Evolutionary conservation across 2,797 vertebrate species (phyloP), one percentile per base, ranked within the genome.

Genomic region (Masticophis lateralis): DNA sequence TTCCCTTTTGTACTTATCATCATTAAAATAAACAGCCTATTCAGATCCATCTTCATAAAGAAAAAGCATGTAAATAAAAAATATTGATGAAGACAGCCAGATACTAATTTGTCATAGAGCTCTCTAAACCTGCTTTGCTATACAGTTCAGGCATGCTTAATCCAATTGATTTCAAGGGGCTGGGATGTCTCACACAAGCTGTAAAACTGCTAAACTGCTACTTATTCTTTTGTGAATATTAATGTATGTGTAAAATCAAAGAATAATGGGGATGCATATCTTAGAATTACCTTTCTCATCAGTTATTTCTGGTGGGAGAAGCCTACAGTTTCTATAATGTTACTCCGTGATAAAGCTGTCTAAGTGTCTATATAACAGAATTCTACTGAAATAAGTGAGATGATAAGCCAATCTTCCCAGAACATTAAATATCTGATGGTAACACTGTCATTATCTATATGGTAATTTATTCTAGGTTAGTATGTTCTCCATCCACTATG

Each of bases 41-140:
- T 89, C 93, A 92, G 83, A 18, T 55, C 53, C 92, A 90, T 53
- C 10, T 92, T 89, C 91, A n/a, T 86, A 87, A 86, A 79, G 89
- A 93, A 96, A 93, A 37, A 69, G 32, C 88, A 37, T 47, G 94
- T 43, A 47, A 94, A 94, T 74, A 94, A 91, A 16, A 89, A 18
- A 79, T 87, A 92, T 20, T 56, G 88, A 2, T 86, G 91, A 66
- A 94, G 20, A 20, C 83, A 63, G 5, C 47, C 32, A 89, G 18
- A 9, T 57, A 59, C 63, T 92, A 69, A 89, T 57, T 93, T 56
- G 32, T 92, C 51, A 94, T 53, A 92, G 90, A 92, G 89, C 55
- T 92, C 37, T 90, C 57, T 60, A 89, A 2, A 20, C n/a, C 83
- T 87, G 37, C 18, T 83, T 8, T 93, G 2, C 28, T 27, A 43